A percentile compares a stretch with the other conserved stretches of the same genome.
phyloP scores from a whole-genome alignment of 2,797 vertebrate species.

The Danio tinwini region DNA sequence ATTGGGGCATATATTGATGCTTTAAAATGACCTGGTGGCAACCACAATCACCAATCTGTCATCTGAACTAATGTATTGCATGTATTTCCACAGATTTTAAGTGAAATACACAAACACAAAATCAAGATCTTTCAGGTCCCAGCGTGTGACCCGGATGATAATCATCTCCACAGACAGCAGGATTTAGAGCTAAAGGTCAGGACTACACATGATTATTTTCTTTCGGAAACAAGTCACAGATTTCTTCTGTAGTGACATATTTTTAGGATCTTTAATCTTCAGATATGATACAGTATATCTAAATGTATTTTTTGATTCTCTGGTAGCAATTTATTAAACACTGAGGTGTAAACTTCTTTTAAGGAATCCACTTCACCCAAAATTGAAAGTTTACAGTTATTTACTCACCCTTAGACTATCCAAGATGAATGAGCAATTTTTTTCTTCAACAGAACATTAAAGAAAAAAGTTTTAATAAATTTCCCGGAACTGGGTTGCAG shows the following conservation, averaged over 20 bases:
- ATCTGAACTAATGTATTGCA: not conserved
- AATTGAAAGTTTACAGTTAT: no score
- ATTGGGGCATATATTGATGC: no score
- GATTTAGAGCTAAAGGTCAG: conserved; percentile 74
- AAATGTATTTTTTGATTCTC: not conserved
- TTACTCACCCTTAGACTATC: no score
- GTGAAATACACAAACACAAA: conserved; percentile 78
- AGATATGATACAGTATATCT: not conserved
- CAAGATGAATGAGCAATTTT: no score
- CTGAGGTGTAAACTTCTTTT: no score
- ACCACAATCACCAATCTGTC: not conserved
- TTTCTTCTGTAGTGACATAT: not conserved
- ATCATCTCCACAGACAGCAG: conserved; percentile 79
- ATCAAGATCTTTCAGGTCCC: conserved; percentile 87
- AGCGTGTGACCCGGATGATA: conserved; percentile 83
- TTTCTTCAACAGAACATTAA: no score
- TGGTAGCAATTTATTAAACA: no score
- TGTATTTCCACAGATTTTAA: conserved; percentile 74
- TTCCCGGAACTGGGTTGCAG: no score
- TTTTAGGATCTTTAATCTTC: not conserved
- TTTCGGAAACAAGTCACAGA: not conserved
- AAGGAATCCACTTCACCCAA: no score
- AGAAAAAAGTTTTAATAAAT: no score
- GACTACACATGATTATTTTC: not conserved
- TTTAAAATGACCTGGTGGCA: not conserved